Base-by-base conservation (phyloP, 2,888 invertebrate genomes). In the Rambutsinella grinnellia region DNA sequence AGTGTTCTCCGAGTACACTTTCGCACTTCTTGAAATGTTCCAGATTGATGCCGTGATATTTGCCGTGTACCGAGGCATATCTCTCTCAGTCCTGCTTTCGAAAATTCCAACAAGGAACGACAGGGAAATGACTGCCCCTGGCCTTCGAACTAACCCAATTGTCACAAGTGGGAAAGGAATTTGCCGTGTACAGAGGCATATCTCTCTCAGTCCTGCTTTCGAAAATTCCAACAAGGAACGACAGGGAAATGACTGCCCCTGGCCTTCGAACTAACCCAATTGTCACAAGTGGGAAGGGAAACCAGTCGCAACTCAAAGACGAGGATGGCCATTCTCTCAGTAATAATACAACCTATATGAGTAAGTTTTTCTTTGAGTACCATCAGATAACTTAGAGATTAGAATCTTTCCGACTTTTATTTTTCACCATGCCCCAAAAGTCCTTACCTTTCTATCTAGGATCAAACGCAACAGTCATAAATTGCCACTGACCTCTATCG, bases 31-130 rank as follows among this genome's bases (percentile, higher is more conserved):
- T n/a, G n/a, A n/a, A n/a, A n/a, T n/a, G 0, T 70, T 63, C 8
- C 36, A 74, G 74, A 67, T 67, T 21, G 56, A 60, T 21, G 67
- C 74, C 19, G 61, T 74, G 47, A 74, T 74, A 58, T 74, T 74
- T 47, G 54, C 74, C 24, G 49, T 67, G 15, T 74, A 74, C 47
- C 26, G 74, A 6, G 67, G 74, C 28, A 28, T 74, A 8, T 56
- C 36, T 15, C 67, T 74, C 3, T 66, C 67, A 2, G 36, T 56
- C 27, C 61, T 74, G 2, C 67, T 74, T 21, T 58, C 28, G 3
- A 74, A 54, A 74, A 74, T 74, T 36, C 67, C 74, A 10, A 74
- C 74, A 27, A 74, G 60, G 57, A 36, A 57, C 23, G 72, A 74
- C 72, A 74, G 28, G 54, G 66, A 66, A 44, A n/a, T 58, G 53